Evolutionary conservation across 2,113 vertebrate genomes (phyloP).

Genomic region (Platichthys flesus): DNA sequence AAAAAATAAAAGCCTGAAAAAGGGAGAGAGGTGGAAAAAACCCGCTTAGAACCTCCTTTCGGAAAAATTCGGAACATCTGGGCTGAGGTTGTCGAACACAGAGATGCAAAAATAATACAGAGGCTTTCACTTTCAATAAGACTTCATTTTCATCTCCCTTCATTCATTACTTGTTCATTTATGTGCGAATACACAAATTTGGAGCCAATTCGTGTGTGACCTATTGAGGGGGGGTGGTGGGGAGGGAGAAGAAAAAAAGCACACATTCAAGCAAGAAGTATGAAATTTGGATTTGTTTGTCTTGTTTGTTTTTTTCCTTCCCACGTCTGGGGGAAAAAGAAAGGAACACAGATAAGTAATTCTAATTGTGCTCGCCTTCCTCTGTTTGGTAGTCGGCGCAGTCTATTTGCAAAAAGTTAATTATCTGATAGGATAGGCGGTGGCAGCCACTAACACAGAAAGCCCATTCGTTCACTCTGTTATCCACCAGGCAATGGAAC

Average conservation of each 20-base stretch:
- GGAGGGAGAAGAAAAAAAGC: neutral
- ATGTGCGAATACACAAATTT: conserved; percentile 47
- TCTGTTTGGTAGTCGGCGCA: conserved; percentile 73
- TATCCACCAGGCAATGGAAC: conserved; percentile 81
- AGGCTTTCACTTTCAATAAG: conserved; percentile 45
- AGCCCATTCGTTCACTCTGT: conserved; percentile 82
- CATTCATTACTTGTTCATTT: conserved; percentile 61
- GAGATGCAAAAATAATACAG: conserved; percentile 40
- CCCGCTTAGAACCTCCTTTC: conserved; percentile 34
- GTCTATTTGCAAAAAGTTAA: conserved; percentile 88
- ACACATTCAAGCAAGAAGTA: conserved; percentile 51
- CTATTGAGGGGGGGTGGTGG: neutral
- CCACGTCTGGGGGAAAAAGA: conserved; percentile 42
- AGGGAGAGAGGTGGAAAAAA: conserved; percentile 35
- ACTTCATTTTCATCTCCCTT: conserved; percentile 52
- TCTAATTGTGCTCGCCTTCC: conserved; percentile 76
- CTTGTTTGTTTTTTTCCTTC: conserved; percentile 73
- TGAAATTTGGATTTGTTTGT: conserved; percentile 72
- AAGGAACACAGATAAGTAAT: conserved; percentile 77
- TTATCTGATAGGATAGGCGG: conserved; percentile 88
- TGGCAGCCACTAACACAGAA: conserved; percentile 82
- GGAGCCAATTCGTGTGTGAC: conserved; percentile 40
- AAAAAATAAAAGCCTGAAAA: neutral
- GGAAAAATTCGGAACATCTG: conserved; percentile 59
- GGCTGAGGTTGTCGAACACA: conserved; percentile 40